phyloP scores from a whole-genome alignment of 2,797 vertebrate species.

The Hypotaenidia okinawae region DNA sequence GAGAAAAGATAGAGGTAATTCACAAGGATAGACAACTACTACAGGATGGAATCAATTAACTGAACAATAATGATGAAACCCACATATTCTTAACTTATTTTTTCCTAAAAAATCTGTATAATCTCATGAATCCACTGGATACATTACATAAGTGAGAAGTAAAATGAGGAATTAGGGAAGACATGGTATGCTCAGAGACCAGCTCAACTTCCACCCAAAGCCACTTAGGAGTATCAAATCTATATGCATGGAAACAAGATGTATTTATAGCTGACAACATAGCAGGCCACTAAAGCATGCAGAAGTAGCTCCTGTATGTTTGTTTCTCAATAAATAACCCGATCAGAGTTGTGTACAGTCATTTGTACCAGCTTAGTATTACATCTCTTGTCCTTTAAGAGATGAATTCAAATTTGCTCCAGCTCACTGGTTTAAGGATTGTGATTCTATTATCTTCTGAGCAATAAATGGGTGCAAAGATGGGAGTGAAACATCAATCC shows the following conservation, averaged over 20 bases:
- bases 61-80: neutral
- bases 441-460: neutral
- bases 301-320: neutral
- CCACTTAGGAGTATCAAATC: neutral
- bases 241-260: neutral
- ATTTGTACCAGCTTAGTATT: neutral
- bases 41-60: neutral
- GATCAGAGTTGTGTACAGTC: neutral
- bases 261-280: neutral
- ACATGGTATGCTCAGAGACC: rapidly evolving
- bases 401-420: neutral
- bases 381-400: neutral
- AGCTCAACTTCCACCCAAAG: neutral
- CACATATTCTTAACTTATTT: neutral
- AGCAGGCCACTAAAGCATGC: neutral
- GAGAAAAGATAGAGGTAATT: neutral
- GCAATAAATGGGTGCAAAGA: neutral
- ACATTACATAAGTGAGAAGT: rapidly evolving
- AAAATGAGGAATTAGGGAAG: neutral
- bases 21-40: neutral
- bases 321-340: neutral
- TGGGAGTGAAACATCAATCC: neutral
- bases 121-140: neutral
- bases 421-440: neutral
- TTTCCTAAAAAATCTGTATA: neutral